Base-by-base conservation (phyloP, 2,113 vertebrate species). In the Phalacrocorax brasilianus region DNA sequence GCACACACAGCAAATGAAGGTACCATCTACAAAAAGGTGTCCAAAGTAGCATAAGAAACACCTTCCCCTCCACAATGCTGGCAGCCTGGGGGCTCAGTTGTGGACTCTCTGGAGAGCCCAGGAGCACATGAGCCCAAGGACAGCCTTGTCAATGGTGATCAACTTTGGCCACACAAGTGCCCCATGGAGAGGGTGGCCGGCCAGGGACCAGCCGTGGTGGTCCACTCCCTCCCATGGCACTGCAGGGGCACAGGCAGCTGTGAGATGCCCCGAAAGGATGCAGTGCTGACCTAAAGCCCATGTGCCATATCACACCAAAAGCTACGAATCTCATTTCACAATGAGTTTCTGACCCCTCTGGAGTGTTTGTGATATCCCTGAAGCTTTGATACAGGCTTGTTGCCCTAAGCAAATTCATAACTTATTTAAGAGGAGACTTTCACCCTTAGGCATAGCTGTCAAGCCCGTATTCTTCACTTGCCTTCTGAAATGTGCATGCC, bases 361-460 rank as follows among this genome's bases (percentile, higher is more conserved):
- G 12, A 52, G 45, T 4, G 40, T 73, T 67, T 81, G 52, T 79
- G 95, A 87, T 94, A 93, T 75, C 91, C 92, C 91, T 40, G 63
- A 67, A 87, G 86, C 91, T 96, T 86, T 92, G 76, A 92, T 92
- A 38, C 22, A 32, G 61, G 33, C 76, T 89, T 62, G 89, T 82
- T 94, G 91, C 97, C 82, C 91, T 91, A 90, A 95, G 86, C 97
- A 96, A 95, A 50, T 35, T 73, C 84, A 76, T 95, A 14, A 95
- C 40, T 95, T 95, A 94, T 94, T 95, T 75, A 97, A 79, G 86
- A 94, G 68, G 85, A 86, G 86, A 45, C 61, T 94, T 93, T 38
- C 91, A 85, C 94, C 95, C 97, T 93, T 55, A 97, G 96, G 96
- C 97, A 93, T 49, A 93, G 86, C 92, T 94, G 91, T 92, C 97